phyloP scores from a whole-genome alignment of 2,113 vertebrate species.

The Nipponia nippon region DNA sequence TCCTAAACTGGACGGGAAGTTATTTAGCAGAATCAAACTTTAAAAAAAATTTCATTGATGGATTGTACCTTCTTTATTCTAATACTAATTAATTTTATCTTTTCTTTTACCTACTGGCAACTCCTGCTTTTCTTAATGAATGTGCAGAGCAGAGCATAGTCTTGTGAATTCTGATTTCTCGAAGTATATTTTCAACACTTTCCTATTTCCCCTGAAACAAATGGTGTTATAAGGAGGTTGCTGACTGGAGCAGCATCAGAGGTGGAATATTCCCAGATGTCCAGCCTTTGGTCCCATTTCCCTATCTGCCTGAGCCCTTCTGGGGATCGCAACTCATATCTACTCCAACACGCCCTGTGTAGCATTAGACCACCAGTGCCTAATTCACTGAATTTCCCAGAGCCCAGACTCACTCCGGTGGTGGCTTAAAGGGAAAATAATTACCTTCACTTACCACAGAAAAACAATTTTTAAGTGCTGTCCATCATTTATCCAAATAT shows the following conservation, averaged over 20 bases:
- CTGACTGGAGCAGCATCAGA: not conserved
- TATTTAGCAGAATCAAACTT: not conserved
- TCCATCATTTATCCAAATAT: not conserved
- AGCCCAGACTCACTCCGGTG: rapidly evolving
- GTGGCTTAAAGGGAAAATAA: not conserved
- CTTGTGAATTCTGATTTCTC: not conserved
- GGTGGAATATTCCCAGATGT: not conserved
- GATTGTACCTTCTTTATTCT: not conserved
- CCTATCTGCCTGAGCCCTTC: rapidly evolving
- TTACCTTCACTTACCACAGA: not conserved
- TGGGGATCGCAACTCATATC: rapidly evolving
- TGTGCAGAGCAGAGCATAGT: not conserved
- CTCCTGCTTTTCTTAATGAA: not conserved
- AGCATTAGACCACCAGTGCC: not conserved
- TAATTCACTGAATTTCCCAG: not conserved
- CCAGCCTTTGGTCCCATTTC: not conserved
- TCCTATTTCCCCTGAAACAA: not conserved
- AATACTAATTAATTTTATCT: not conserved
- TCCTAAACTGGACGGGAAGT: not conserved
- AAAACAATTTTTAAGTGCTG: not conserved
- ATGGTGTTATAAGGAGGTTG: no score
- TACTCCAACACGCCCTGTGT: not conserved
- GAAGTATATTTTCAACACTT: not conserved
- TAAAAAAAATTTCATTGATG: not conserved
- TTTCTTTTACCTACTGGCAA: not conserved